Evolutionary conservation across 1,140 invertebrate genomes (phyloP), one percentile per base, ranked within the genome.

Genomic region (Drosophila auraria): DNA sequence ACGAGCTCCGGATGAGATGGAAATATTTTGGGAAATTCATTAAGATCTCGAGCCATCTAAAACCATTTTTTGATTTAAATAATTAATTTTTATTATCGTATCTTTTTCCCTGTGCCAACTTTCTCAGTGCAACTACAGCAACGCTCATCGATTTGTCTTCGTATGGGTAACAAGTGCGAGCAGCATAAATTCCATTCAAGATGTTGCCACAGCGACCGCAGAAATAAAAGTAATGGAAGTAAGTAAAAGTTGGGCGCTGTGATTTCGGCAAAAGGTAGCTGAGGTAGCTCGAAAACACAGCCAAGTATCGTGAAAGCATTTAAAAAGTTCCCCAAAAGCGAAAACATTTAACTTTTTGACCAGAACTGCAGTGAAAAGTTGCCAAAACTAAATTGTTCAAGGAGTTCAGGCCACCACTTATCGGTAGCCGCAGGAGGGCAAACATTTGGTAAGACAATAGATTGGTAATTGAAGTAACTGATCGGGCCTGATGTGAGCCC

Each of bases 271-370:
- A 30, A 36, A 68, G 66, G 38, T 66, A 72, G 14, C 44, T 4
- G 17, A 38, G 45, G 54, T 36, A 33, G 38, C 45, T 51, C 17
- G 27, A 27, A 44, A 44, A 51, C 70, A 42, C 38, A 20, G 54
- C 6, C 45, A 71, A 71, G 64, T 69, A 71, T 60, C 47, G 47
- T 73, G 45, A 61, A 73, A 61, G 68, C 54, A 73, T 73, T 73
- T 73, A 61, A 61, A 73, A 73, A 73, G 68, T 73, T 73, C n/a
- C 30, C 23, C 2, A n/a, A 23, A n/a, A 23, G 23, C 54, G 30
- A 42, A 73, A 74, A 38, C 54, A 61, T 72, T 73, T 51, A 72
- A 73, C 70, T 68, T 72, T 73, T 73, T 61, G 38, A 44, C 71
- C 47, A 17, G 45, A n/a, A 38, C 71, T 17, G 45, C 17, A 11